Conservation (phyloP, 1,140 invertebrate genomes). For the Venturia canescens region DNA sequence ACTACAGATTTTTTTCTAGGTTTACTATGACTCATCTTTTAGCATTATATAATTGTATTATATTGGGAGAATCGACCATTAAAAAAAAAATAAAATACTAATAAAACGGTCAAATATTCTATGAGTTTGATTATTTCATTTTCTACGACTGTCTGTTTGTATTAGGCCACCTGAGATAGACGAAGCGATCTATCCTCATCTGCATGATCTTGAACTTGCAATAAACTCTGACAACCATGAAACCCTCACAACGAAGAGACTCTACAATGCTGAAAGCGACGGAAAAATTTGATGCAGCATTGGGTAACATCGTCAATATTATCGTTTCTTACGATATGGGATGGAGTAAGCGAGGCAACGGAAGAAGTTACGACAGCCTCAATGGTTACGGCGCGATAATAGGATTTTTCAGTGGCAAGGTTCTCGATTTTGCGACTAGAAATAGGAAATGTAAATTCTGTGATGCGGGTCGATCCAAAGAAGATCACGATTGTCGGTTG, state of each 20-base stretch:
- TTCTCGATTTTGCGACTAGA: slow-evolving; percentile 36
- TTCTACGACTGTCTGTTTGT: slow-evolving; percentile 2
- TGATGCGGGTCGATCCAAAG: slow-evolving; percentile 7
- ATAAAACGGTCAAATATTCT: slow-evolving; percentile 19
- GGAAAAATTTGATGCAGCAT: slow-evolving; percentile 28
- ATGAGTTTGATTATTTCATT: slow-evolving; percentile 34
- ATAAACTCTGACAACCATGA: neutral
- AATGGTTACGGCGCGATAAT: slow-evolving; percentile 45
- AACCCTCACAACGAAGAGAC: neutral
- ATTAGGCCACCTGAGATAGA: slow-evolving; percentile 19
- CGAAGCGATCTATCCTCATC: slow-evolving; percentile 27
- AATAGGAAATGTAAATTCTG: slow-evolving; percentile 30
- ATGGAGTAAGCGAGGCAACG: no score
- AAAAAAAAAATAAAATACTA: neutral
- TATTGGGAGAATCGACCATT: no score
- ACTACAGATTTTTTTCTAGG: neutral
- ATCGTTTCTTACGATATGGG: slow-evolving; percentile 49
- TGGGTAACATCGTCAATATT: slow-evolving; percentile 43
- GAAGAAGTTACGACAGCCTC: slow-evolving; percentile 40
- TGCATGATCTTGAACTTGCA: neutral
- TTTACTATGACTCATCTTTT: neutral
- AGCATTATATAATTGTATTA: slow-evolving; percentile 19
- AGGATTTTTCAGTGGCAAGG: slow-evolving; percentile 32
- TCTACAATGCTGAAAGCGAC: neutral
- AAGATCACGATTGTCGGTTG: slow-evolving; percentile 44